A percentile compares a stretch with the other conserved stretches of the same genome.
Conservation (phyloP, 2,113 vertebrate genomes). For the Saccopteryx bilineata region DNA sequence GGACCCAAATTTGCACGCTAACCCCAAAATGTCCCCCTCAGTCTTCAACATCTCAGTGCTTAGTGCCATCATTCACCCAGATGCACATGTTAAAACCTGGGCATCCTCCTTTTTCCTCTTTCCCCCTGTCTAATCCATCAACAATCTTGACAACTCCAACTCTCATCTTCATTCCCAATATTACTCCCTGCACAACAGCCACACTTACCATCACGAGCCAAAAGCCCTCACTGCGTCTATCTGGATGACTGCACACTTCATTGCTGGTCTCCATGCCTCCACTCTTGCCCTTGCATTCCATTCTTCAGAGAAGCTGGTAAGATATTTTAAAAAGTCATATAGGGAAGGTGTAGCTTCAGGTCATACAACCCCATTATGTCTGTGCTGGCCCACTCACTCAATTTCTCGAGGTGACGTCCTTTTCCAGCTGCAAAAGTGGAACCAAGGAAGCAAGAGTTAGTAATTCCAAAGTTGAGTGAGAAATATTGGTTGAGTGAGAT, state of each 20-base stretch:
- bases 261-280: background rate
- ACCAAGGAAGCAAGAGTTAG: constrained; percentile 52
- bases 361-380: constrained; percentile 86
- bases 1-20: background rate
- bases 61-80: background rate
- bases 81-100: background rate
- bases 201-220: background rate
- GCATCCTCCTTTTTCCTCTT: background rate
- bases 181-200: background rate
- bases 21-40: background rate
- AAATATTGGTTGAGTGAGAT: background rate
- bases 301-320: background rate
- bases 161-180: constrained; percentile 18
- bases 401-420: constrained; percentile 88
- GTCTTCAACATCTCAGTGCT: background rate
- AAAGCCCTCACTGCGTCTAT: background rate
- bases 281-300: background rate
- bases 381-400: constrained; percentile 89
- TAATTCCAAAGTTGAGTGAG: background rate
- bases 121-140: background rate
- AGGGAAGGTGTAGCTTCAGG: constrained; percentile 88
- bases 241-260: background rate
- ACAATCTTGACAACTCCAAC: background rate
- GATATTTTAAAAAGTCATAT: background rate
- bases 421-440: constrained; percentile 88